A percentile compares a stretch with the other conserved stretches of the same genome.
Conservation (phyloP, 2,797 vertebrate species). For the Diplodus sargus region DNA sequence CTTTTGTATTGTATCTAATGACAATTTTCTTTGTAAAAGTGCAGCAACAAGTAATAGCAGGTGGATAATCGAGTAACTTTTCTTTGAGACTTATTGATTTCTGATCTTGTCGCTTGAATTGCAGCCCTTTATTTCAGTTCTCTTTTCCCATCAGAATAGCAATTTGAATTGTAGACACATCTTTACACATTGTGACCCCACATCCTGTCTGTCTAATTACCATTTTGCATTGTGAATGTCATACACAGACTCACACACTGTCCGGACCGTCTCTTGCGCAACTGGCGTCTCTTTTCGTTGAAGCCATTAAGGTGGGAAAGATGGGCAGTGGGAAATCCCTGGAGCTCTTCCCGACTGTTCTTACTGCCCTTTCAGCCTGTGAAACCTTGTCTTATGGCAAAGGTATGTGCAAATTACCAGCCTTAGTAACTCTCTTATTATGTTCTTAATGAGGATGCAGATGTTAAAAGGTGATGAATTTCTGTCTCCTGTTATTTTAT, state of each 20-base stretch:
- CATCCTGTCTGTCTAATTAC: constrained; percentile 8
- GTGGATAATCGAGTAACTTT: neutral
- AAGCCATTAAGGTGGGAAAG: constrained; percentile 88
- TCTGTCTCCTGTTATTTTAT: constrained; percentile 3
- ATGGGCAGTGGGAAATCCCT: constrained; percentile 92
- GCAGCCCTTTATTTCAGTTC: neutral
- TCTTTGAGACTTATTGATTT: neutral
- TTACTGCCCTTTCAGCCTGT: constrained; percentile 89
- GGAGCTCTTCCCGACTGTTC: constrained; percentile 94
- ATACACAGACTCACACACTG: constrained; percentile 87
- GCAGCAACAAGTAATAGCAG: neutral
- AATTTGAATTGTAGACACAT: neutral
- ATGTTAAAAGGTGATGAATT: neutral
- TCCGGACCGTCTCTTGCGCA: constrained; percentile 87
- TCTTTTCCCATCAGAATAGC: neutral
- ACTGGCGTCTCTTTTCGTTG: constrained; percentile 90
- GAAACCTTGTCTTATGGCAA: constrained; percentile 89
- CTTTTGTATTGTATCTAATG: too few species aligned
- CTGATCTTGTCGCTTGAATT: neutral
- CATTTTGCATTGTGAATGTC: constrained; percentile 18
- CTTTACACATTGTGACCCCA: neutral
- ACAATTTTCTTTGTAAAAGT: neutral
- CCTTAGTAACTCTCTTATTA: neutral
- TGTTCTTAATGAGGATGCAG: neutral
- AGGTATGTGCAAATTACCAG: constrained; percentile 80